Conservation (phyloP, 2,113 vertebrate genomes). For the Neopipo cinnamomea region DNA sequence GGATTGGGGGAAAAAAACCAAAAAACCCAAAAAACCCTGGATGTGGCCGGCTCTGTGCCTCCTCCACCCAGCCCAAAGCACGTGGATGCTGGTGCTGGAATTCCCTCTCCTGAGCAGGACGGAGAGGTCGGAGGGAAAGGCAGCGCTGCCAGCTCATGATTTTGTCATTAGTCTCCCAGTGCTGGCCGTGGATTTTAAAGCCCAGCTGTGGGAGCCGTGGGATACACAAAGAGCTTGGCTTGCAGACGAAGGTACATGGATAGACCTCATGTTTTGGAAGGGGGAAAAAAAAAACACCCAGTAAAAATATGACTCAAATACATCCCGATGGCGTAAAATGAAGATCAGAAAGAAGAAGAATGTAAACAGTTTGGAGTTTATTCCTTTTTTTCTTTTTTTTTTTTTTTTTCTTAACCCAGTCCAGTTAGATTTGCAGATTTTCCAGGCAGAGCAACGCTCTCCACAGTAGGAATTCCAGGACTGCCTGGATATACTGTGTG, state of each 20-base stretch:
- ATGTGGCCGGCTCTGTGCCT: neutral
- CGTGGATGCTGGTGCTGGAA: neutral
- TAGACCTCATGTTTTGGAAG: neutral
- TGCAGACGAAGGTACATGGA: neutral
- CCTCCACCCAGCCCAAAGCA: neutral
- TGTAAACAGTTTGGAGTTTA: neutral
- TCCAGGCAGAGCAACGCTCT: neutral
- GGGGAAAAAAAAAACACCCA: too few relatives aligned
- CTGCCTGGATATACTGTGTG: neutral
- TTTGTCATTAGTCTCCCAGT: conserved; percentile 40
- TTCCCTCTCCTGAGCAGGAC: neutral
- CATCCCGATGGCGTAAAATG: neutral
- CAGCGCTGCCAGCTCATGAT: conserved; percentile 45
- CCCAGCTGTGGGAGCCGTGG: conserved; percentile 56
- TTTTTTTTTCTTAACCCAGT: neutral
- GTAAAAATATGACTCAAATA: neutral
- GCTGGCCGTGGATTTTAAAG: neutral
- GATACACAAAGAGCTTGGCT: conserved; percentile 18
- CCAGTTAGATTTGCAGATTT: neutral
- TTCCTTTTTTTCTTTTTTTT: neutral
- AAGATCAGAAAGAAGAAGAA: neutral
- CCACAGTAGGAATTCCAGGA: conserved; percentile 25
- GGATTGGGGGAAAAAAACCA: neutral
- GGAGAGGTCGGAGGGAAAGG: neutral
- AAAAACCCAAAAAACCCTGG: neutral